Base-by-base conservation (phyloP, 2,888 invertebrate species). In the Drosophila conformis region DNA sequence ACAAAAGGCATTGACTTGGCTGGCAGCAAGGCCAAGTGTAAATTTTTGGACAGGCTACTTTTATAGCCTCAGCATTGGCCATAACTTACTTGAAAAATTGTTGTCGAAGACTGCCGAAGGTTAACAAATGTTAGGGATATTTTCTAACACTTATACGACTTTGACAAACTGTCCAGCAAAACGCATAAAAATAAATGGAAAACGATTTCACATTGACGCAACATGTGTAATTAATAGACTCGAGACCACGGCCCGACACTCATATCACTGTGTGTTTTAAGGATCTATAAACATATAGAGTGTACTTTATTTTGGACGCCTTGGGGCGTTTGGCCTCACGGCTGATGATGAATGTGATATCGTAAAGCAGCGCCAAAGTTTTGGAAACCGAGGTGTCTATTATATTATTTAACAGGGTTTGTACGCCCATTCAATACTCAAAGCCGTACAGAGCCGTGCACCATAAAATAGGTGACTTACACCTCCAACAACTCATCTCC, bases 181-280 rank as follows among this genome's bases (percentile, higher is more conserved):
- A 51, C 57, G 29, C 79, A 73, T 85, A 82, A 85, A 85, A 85
- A 77, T 75, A 85, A 85, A 85, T 82, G 74, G 84, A 82, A 73
- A 82, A 66, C 76, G 73, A 82, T 84, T 86, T 82, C 59, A 77
- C 63, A 73, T 79, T 76, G 71, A 71, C 70, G 83, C 82, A 86
- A 85, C 84, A 85, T 79, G 75, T 85, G 84, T 86, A 85, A 85
- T 85, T 85, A 85, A 85, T 85, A 84, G 84, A 82, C 87, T 83
- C 29, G 33, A 53, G 57, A 59, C 64, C 54, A 59, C 8, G 21
- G 36, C 59, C 36, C 36, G n/a, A 21, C 25, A 31, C 54, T n/a
- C 58, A 18, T 8, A 56, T 38, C 38, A 7, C 10, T 59, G 51
- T 52, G 57, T 42, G 63, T 21, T 60, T 63, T 73, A 67, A 42